phyloP scores from a whole-genome alignment of 2,113 vertebrate species.

The Plestiodon gilberti region DNA sequence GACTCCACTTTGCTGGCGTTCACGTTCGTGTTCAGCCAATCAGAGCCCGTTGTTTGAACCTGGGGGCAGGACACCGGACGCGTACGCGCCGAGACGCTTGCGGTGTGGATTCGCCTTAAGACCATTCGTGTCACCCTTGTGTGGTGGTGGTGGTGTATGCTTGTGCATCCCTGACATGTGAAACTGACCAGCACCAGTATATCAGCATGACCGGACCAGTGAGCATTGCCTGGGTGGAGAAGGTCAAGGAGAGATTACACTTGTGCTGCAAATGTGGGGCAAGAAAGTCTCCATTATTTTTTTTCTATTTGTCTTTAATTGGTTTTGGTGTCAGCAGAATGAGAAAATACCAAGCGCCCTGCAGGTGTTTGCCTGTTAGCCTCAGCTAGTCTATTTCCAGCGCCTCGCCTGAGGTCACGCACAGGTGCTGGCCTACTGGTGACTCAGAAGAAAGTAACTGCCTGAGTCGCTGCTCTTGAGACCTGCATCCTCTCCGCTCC shows the following conservation, averaged over 20 bases:
- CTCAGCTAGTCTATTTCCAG: background rate
- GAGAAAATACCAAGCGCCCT: background rate
- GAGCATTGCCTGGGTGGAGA: background rate
- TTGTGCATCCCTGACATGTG: no score
- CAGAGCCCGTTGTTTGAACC: no score
- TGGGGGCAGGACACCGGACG: no score
- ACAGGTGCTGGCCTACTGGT: slow-evolving; percentile 42
- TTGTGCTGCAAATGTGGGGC: background rate
- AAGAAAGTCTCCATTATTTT: background rate
- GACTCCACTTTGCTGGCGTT: no score
- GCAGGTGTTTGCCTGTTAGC: slow-evolving; percentile 39
- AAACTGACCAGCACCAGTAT: no score
- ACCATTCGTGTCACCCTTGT: no score
- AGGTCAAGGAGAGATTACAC: background rate
- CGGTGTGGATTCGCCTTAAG: no score
- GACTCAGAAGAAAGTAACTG: slow-evolving; percentile 27
- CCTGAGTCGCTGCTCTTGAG: accelerated
- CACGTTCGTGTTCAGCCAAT: no score
- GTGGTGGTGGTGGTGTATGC: no score
- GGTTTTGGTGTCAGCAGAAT: background rate
- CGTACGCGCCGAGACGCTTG: no score
- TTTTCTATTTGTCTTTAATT: background rate
- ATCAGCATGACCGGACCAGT: background rate
- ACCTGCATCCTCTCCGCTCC: background rate
- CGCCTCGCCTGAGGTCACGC: slow-evolving; percentile 2